A percentile compares a stretch with the other conserved stretches of the same genome.
phyloP scores from a whole-genome alignment of 2,888 invertebrate genomes.

The Tanytarsus gracilentus region DNA sequence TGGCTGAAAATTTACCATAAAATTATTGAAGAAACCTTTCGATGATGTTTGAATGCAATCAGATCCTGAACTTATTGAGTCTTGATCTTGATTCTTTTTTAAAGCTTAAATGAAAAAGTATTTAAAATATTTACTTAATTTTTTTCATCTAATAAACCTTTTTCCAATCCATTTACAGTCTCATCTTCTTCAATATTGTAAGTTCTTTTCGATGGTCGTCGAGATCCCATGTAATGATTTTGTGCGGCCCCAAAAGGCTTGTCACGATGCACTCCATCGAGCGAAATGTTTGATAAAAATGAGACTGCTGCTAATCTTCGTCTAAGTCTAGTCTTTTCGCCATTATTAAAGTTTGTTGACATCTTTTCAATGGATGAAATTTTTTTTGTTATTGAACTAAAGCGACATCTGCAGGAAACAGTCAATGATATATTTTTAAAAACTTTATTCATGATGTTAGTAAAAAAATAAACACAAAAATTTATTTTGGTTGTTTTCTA shows the following conservation, averaged over 20 bases:
- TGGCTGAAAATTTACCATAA: neutral
- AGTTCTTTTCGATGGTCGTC: neutral
- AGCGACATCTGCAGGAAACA: too few species aligned
- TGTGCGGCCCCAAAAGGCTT: constrained; percentile 47
- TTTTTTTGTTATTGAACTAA: too few species aligned
- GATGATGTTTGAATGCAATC: constrained; percentile 47
- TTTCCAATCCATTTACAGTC: neutral
- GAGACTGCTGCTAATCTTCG: constrained; percentile 85
- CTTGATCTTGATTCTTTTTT: constrained; percentile 31
- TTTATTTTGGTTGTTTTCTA: too few species aligned
- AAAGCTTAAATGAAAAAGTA: neutral
- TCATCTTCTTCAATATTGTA: neutral
- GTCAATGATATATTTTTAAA: too few species aligned
- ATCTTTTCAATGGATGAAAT: too few species aligned
- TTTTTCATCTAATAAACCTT: neutral
- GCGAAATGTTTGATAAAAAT: constrained; percentile 89
- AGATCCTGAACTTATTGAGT: constrained; percentile 63
- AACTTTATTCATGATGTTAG: too few species aligned
- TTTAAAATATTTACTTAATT: neutral
- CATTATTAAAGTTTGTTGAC: neutral
- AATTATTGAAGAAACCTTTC: neutral
- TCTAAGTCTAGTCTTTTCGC: constrained; percentile 57
- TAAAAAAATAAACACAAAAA: too few species aligned
- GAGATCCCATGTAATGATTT: neutral
- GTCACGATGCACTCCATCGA: constrained; percentile 80